Evolutionary conservation across 2,113 vertebrate genomes (phyloP).

Genomic region (Fulica atra): DNA sequence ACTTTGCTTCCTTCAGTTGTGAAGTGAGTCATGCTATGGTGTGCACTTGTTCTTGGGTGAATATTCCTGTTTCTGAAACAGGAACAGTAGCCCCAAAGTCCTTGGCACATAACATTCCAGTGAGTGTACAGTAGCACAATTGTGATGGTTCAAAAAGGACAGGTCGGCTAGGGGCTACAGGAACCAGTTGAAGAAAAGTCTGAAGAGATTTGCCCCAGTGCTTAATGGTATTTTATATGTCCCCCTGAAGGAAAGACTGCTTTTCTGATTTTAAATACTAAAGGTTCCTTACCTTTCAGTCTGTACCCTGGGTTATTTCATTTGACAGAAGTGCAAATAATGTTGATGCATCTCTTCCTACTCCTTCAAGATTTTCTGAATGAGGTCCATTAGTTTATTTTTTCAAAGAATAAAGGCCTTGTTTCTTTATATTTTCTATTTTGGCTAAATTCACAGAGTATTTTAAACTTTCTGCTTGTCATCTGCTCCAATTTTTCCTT

Average conservation of each 20-base stretch:
- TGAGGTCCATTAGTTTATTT: background rate
- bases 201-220: background rate
- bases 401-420: background rate
- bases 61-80: background rate
- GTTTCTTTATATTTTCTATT: background rate
- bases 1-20: background rate
- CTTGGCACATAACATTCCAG: background rate
- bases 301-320: background rate
- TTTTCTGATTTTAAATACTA: background rate
- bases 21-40: background rate
- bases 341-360: background rate
- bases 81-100: background rate
- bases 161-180: background rate
- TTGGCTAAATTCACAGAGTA: background rate
- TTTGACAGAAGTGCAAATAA: background rate
- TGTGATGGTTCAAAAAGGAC: background rate
- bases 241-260: rapidly evolving
- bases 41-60: background rate
- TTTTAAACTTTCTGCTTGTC: background rate
- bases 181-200: background rate
- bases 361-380: background rate
- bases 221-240: background rate
- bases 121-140: background rate
- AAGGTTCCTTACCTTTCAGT: background rate
- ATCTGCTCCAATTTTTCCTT: background rate